A percentile compares a stretch with the other conserved stretches of the same genome.
Conservation (phyloP, 2,888 invertebrate species). For the Apodemia mormo region DNA sequence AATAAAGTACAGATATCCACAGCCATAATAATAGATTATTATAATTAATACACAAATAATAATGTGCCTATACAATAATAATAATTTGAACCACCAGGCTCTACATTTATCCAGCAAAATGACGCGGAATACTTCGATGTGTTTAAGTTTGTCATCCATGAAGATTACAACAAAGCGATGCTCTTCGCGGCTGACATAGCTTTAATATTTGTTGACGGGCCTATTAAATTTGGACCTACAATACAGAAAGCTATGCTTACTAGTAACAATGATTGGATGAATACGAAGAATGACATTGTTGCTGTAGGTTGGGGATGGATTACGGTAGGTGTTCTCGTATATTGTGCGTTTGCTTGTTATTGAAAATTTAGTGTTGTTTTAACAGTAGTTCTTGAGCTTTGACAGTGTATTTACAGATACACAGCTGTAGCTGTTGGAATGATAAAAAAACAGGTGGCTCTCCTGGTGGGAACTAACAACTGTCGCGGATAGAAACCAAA, state of each 20-base stretch:
- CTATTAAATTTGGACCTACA: slow-evolving; percentile 43
- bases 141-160: slow-evolving; percentile 45
- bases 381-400: no score
- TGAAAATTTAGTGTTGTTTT: no score
- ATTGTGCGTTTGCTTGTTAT: no score
- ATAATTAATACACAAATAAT: no score
- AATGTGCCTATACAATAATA: background rate
- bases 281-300: slow-evolving; percentile 43
- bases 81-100: slow-evolving; percentile 44
- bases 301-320: slow-evolving; percentile 66
- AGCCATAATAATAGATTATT: no score
- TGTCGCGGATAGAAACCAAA: no score
- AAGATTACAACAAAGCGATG: slow-evolving; percentile 49
- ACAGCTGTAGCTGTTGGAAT: no score
- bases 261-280: slow-evolving; percentile 53
- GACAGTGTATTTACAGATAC: no score
- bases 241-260: slow-evolving; percentile 53
- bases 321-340: slow-evolving; percentile 42
- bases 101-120: slow-evolving; percentile 51
- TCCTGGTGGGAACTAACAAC: no score
- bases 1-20: no score
- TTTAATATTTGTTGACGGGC: slow-evolving; percentile 48
- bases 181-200: slow-evolving; percentile 60
- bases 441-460: no score
- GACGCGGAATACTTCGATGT: slow-evolving; percentile 45